Conservation (phyloP, 1,140 invertebrate genomes). For the Gonatopus flavifemur region DNA sequence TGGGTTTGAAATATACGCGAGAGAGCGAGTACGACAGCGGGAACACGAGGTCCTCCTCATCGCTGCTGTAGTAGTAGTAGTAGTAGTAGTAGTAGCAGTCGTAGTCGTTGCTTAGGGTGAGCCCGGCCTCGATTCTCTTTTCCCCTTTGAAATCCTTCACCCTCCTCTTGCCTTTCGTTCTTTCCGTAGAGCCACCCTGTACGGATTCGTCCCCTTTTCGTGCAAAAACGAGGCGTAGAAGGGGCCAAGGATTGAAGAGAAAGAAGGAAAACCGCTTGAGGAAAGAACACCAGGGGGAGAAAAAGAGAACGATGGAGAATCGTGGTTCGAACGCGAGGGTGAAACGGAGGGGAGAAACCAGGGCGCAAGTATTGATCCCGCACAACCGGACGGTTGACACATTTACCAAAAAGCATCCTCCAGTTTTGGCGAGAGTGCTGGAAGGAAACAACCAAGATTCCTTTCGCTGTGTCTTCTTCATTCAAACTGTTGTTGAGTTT, state of each 20-base stretch:
- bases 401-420: constrained; percentile 47
- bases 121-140: constrained; percentile 15
- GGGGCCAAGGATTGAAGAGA: constrained; percentile 10
- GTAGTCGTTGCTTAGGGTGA: constrained; percentile 11
- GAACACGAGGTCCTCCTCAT: not conserved
- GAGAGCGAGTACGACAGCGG: not conserved
- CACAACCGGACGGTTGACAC: constrained; percentile 38
- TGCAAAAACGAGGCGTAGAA: constrained; percentile 1
- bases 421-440: constrained; percentile 29
- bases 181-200: constrained; percentile 10
- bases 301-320: not conserved
- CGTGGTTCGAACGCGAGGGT: constrained; percentile 8
- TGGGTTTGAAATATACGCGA: not conserved
- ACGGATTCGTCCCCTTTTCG: constrained; percentile 8
- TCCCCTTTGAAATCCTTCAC: constrained; percentile 13
- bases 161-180: constrained; percentile 8
- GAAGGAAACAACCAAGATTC: constrained; percentile 5
- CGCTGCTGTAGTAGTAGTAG: no score
- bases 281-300: constrained; percentile 4
- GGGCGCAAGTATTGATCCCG: constrained; percentile 50
- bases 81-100: no score
- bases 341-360: constrained; percentile 28
- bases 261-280: constrained; percentile 5
- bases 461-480: constrained; percentile 17
- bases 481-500: constrained; percentile 20